These are phyloP conservation scores for Eidolon helvum DNA, from an alignment of 2,113 vertebrate species.

Conservation along the genomic window DNA sequence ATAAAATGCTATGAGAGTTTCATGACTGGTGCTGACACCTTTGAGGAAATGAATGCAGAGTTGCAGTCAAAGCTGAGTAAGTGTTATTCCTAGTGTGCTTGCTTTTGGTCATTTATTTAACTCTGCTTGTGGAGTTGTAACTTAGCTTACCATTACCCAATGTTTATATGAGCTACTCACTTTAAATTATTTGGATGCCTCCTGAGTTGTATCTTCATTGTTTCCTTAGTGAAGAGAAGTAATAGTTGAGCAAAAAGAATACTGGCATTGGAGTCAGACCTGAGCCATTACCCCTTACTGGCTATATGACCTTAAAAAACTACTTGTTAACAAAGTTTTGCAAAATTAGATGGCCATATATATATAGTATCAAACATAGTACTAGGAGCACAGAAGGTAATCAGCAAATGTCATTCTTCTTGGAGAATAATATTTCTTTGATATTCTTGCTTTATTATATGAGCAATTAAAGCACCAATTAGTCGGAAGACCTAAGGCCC, in stretches of 20 bases:
- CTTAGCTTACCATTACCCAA: background rate
- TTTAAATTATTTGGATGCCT: background rate
- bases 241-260: background rate
- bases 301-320: background rate
- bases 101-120: background rate
- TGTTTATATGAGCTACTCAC: background rate
- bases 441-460: background rate
- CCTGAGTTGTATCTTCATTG: background rate
- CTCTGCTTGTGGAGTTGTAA: background rate
- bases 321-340: background rate
- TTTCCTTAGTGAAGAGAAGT: background rate
- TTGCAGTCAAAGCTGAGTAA: slow-evolving; percentile 90
- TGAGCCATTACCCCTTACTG: background rate
- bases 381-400: background rate
- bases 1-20: slow-evolving; percentile 92
- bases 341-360: background rate
- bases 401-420: background rate
- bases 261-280: background rate
- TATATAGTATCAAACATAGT: background rate
- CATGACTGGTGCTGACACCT: slow-evolving; percentile 92
- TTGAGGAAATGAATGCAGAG: slow-evolving; percentile 89
- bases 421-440: background rate
- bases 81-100: slow-evolving; percentile 47
- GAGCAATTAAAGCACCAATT: slow-evolving; percentile 34
- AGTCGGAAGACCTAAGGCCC: background rate